Evolutionary conservation across 2,113 vertebrate genomes (phyloP).

Genomic region (Asarcornis scutulata): DNA sequence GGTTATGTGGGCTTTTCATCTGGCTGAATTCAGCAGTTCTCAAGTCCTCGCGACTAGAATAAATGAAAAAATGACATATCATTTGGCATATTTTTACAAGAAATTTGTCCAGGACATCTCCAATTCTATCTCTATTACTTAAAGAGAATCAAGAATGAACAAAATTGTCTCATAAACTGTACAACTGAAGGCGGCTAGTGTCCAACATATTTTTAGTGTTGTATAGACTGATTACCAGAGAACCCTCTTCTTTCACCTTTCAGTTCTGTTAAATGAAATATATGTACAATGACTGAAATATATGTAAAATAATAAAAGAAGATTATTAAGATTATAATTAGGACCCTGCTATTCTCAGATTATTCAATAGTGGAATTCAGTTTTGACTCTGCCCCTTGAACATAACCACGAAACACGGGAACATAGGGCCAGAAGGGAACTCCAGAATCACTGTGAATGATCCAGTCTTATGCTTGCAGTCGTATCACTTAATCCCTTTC

Average conservation of each 20-base stretch:
- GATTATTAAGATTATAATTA: not conserved
- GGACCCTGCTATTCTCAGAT: not conserved
- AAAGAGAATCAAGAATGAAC: not conserved
- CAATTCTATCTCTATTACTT: not conserved
- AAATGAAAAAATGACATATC: not conserved
- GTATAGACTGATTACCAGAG: not conserved
- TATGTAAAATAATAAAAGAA: not conserved
- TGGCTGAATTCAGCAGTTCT: not conserved
- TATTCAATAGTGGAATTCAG: not conserved
- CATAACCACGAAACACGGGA: not conserved
- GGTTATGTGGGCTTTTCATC: not conserved
- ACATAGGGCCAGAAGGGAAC: not conserved
- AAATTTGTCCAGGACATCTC: not conserved
- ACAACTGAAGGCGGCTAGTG: not conserved
- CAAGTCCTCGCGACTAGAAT: not conserved
- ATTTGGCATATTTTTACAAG: not conserved
- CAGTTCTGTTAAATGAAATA: not conserved
- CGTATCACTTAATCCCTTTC: not conserved
- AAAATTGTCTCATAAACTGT: not conserved
- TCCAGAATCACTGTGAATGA: not conserved
- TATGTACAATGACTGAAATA: not conserved
- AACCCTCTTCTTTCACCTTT: not conserved
- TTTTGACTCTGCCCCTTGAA: not conserved
- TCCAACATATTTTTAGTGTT: not conserved
- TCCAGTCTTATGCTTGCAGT: not conserved